Base-by-base conservation (phyloP, 2,888 invertebrate genomes). In the Phalangium opilio region DNA sequence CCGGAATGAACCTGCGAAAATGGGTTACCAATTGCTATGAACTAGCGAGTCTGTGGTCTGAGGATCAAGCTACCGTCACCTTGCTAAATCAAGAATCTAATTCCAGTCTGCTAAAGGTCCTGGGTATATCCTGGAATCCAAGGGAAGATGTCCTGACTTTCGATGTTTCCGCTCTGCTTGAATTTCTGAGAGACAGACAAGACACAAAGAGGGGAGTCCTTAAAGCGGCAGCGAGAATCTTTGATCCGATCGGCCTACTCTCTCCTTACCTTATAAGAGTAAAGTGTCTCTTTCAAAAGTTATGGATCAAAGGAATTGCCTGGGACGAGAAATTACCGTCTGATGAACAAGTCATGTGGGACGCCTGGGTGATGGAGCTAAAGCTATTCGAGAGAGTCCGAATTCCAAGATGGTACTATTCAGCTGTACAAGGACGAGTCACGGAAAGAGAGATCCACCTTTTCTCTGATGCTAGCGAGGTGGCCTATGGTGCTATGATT, bases 261-360 rank as follows among this genome's bases (percentile, higher is more conserved):
- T 40, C 33, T 4, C 42, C 42, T 19, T 19, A 18, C 12, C n/a
- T 39, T 12, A 49, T 39, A 33, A 45, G 18, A 19, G 39, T 42
- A 34, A 44, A 49, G 21, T 33, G 44, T 4, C 19, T 45, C 27
- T 19, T 45, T 11, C 45, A 45, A 8, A 18, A 42, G 20, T 39
- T 44, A 15, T 48, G 44, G 40, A 3, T 19, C n/a, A 5, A 41
- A 19, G 33, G 41, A 19, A 35, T 48, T 14, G 41, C 21, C 7
- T 44, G 41, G 44, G n/a, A 12, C 43, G 47, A 43, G 7, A 19
- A 14, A 10, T 17, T 39, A 40, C 18, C 33, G 4, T 2, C 1
- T 27, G 43, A 39, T 8, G 36, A 32, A 8, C 27, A 27, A 27
- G 27, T 7, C 4, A 7, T 27, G 8, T 27, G 27, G 27, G 27